Conservation (phyloP, 2,113 vertebrate species). For the Hymenochirus boettgeri region DNA sequence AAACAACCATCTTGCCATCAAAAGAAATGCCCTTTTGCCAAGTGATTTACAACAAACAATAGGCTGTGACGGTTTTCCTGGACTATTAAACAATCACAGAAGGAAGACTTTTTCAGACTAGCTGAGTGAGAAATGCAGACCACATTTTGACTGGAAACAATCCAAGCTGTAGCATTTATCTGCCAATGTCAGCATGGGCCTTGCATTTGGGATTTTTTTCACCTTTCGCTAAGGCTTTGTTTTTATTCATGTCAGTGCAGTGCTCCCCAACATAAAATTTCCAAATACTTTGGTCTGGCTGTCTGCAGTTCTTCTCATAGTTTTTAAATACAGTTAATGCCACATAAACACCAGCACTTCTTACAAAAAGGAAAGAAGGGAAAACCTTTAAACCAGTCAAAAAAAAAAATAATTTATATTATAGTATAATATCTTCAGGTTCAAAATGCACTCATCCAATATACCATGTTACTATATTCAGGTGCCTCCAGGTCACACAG, state of each 20-base stretch:
- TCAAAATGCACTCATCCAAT: too few relatives aligned
- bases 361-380: too few relatives aligned
- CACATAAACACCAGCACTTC: too few relatives aligned
- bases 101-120: slow-evolving; percentile 47
- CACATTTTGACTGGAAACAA: slow-evolving; percentile 51
- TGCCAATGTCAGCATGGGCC: slow-evolving; percentile 41
- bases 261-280: too few relatives aligned
- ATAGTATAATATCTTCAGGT: too few relatives aligned
- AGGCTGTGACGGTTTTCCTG: slow-evolving; percentile 55
- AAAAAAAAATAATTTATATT: too few relatives aligned
- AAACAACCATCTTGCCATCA: slow-evolving; percentile 48
- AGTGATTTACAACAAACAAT: slow-evolving; percentile 56
- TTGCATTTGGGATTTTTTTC: background rate
- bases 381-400: too few relatives aligned
- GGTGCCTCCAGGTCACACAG: too few relatives aligned
- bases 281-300: background rate
- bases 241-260: too few relatives aligned
- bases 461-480: too few relatives aligned
- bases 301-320: too few relatives aligned
- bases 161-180: slow-evolving; percentile 45
- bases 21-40: slow-evolving; percentile 17
- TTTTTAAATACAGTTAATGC: too few relatives aligned
- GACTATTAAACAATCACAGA: slow-evolving; percentile 51
- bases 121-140: slow-evolving; percentile 48
- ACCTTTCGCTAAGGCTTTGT: slow-evolving; percentile 8